Evolutionary conservation across 1,140 invertebrate species (phyloP).

Genomic region (Gryllus bimaculatus): DNA sequence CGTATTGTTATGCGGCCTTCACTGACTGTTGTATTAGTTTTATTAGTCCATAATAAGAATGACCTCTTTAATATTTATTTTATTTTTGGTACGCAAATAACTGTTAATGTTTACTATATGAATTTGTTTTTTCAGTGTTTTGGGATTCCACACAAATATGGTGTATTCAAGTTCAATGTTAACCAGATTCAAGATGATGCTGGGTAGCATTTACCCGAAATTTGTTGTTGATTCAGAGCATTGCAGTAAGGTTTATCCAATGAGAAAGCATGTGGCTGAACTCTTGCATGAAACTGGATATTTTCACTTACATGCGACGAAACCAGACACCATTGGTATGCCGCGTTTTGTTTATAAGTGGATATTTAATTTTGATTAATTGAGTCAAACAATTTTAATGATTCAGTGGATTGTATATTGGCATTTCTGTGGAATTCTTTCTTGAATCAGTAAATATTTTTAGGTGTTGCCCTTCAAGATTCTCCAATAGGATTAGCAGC

Average conservation of each 20-base stretch:
- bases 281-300: slow-evolving; percentile 68
- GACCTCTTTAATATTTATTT: too few relatives aligned
- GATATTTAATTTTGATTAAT: not conserved
- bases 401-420: not conserved
- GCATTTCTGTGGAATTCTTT: not conserved
- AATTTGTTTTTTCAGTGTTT: slow-evolving; percentile 37
- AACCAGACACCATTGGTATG: slow-evolving; percentile 81
- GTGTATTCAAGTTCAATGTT: slow-evolving; percentile 35
- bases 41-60: too few relatives aligned
- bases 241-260: slow-evolving; percentile 49
- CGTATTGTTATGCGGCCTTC: too few relatives aligned
- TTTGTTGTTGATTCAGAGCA: slow-evolving; percentile 43
- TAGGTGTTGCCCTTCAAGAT: slow-evolving; percentile 49
- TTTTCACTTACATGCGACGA: slow-evolving; percentile 68
- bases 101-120: too few relatives aligned
- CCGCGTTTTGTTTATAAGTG: slow-evolving; percentile 8
- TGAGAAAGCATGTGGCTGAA: slow-evolving; percentile 36
- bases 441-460: slow-evolving; percentile 19
- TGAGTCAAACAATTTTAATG: not conserved
- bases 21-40: too few relatives aligned
- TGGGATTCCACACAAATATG: slow-evolving; percentile 59
- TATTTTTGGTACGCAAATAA: too few relatives aligned
- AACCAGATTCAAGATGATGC: slow-evolving; percentile 38
- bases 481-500: slow-evolving; percentile 46
- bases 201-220: slow-evolving; percentile 45